Conservation (phyloP, 2,888 invertebrate species). For the Piscicola geometra region DNA sequence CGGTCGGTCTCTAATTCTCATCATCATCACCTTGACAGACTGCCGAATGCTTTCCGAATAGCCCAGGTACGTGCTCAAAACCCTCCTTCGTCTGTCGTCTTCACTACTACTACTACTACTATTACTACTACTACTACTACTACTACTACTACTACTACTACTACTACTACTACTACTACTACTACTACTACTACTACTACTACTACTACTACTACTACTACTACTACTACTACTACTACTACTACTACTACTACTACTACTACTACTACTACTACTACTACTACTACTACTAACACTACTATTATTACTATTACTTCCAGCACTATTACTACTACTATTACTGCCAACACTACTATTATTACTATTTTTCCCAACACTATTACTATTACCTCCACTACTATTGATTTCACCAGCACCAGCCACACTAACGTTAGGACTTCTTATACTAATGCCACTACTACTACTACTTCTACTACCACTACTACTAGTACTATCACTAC, state of each 20-base stretch:
- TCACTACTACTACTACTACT: neutral
- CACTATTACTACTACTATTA: too few species aligned
- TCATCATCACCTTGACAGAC: slow-evolving; percentile 4
- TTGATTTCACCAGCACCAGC: neutral
- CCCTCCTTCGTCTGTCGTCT: neutral
- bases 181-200: neutral
- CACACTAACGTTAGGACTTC: neutral
- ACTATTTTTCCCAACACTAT: neutral
- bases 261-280: neutral
- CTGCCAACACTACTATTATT: neutral
- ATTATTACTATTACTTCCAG: neutral
- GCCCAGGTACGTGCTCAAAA: neutral
- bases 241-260: neutral
- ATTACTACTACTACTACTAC: neutral
- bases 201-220: neutral
- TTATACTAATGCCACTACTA: neutral
- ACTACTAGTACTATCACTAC: neutral
- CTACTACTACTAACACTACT: neutral
- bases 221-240: neutral
- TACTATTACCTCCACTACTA: neutral
- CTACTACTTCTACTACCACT: neutral
- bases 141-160: neutral
- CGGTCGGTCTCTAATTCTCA: too few species aligned
- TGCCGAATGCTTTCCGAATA: neutral
- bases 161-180: neutral